Base-by-base conservation (phyloP, 2,888 invertebrate species). In the Keiferia lycopersicella region DNA sequence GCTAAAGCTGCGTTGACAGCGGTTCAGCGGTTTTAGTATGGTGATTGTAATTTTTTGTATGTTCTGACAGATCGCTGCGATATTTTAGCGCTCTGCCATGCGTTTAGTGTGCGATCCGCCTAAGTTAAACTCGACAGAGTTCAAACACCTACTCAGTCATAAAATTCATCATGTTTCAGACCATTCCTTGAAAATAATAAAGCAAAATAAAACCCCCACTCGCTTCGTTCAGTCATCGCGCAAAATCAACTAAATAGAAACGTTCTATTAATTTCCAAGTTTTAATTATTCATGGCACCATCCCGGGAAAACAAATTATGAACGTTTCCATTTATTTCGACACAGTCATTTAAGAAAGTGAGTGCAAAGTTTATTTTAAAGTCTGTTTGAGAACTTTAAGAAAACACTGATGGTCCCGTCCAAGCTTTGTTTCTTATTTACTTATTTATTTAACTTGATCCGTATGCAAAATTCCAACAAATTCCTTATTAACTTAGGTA, bases 221-320 rank as follows among this genome's bases (percentile, higher is more conserved):
- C 26, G 14, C 12, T 56, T 56, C 56, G n/a, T n/a, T 56, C 14
- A n/a, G 56, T n/a, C 7, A 16, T 10, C 34, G 16, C 10, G 1
- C 30, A 12, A 18, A n/a, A 4, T 22, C 11, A 22, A 53, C 22
- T 53, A 11, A 14, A 12, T 7, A 53, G n/a, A 56, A n/a, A 18
- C 56, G 16, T 34, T 26, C 30, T 34, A 56, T 34, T 34, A 75
- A 73, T 74, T 74, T 64, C 65, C 66, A 69, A 69, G 70, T 71
- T 72, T 71, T 75, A 81, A 78, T 78, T 77, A 81, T 79, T 81
- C 76, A 78, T 73, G 66, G 66, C 70, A 73, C 71, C 74, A 77
- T 78, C 73, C 71, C 72, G 71, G 62, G 70, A 30, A 56, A 78
- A 76, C 76, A 73, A 75, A 75, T 77, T 76, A 71, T 74, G 73